Percentiles rank a stretch among this genome's conserved stretches.
phyloP scores from a whole-genome alignment of 2,113 vertebrate genomes.

The Hyaena hyaena region DNA sequence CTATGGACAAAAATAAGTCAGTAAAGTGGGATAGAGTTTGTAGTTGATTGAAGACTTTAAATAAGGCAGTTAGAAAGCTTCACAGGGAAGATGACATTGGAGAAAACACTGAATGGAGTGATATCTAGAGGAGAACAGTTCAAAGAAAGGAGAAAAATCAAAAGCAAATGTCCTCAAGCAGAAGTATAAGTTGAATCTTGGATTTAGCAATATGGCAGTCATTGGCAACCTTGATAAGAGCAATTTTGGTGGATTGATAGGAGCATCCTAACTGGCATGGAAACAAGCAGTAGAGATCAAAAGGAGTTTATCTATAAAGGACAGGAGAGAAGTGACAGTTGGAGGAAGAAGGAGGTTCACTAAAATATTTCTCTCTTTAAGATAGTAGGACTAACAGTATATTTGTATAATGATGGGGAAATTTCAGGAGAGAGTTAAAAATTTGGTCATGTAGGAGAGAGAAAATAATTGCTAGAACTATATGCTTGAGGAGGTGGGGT shows the following conservation, averaged over 20 bases:
- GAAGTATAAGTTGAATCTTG: neutral
- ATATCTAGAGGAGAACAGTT: neutral
- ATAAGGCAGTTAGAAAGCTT: neutral
- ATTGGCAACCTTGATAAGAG: neutral
- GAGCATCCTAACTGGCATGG: neutral
- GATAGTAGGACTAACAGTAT: neutral
- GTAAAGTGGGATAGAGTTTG: neutral
- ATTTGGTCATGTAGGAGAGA: neutral
- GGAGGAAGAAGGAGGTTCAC: neutral
- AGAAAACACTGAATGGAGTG: neutral
- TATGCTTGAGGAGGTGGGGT: neutral
- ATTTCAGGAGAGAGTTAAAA: conserved; percentile 9
- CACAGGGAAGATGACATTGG: neutral
- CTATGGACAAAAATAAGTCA: neutral
- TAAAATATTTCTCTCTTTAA: neutral
- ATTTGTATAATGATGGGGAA: neutral
- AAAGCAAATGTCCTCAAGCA: neutral
- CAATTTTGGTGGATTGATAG: neutral
- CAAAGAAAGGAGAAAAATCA: neutral
- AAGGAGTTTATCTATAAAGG: neutral
- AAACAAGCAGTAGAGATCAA: neutral
- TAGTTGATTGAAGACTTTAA: neutral
- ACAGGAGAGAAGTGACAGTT: neutral
- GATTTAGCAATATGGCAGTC: neutral
- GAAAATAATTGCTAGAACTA: neutral